A percentile compares a stretch with the other conserved stretches of the same genome.
Evolutionary conservation across 2,113 vertebrate species (phyloP).

Genomic region (Rhinogobius similis): DNA sequence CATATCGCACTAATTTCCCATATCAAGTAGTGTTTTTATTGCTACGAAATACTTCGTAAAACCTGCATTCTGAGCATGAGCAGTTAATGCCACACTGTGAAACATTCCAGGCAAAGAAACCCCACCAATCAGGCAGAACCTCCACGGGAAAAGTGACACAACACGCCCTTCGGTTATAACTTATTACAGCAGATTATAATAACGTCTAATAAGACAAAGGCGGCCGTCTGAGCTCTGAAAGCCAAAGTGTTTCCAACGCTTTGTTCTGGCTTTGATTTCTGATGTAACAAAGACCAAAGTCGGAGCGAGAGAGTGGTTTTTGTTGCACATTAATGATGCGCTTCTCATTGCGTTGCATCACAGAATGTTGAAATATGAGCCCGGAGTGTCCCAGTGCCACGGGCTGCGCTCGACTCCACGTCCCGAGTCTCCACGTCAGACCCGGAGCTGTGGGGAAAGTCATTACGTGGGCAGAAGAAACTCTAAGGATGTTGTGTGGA

Average conservation of each 20-base stretch:
- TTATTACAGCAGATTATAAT: too few species aligned
- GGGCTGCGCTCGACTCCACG: background rate
- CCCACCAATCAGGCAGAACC: too few species aligned
- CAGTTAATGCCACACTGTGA: too few species aligned
- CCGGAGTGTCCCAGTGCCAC: slow-evolving; percentile 1
- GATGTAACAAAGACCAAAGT: slow-evolving; percentile 43
- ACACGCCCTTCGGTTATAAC: too few species aligned
- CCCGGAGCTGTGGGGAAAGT: background rate
- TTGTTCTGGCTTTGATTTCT: slow-evolving; percentile 46
- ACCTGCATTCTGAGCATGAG: too few species aligned
- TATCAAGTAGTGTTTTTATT: too few species aligned
- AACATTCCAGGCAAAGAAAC: too few species aligned
- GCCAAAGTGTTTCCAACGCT: slow-evolving; percentile 9
- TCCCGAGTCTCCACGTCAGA: background rate
- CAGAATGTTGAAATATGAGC: slow-evolving; percentile 39
- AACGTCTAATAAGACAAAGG: slow-evolving; percentile 5
- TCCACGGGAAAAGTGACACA: too few species aligned
- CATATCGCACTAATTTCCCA: too few species aligned
- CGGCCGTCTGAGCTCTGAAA: background rate
- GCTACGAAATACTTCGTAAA: too few species aligned
- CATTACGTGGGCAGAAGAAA: background rate
- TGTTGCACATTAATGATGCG: slow-evolving; percentile 34
- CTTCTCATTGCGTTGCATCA: slow-evolving; percentile 54
- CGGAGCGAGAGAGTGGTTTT: slow-evolving; percentile 10
- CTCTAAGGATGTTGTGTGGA: background rate